These are phyloP conservation scores for Schrankia costaestrigalis DNA, from an alignment of 2,888 invertebrate genomes.

Conservation along the genomic window DNA sequence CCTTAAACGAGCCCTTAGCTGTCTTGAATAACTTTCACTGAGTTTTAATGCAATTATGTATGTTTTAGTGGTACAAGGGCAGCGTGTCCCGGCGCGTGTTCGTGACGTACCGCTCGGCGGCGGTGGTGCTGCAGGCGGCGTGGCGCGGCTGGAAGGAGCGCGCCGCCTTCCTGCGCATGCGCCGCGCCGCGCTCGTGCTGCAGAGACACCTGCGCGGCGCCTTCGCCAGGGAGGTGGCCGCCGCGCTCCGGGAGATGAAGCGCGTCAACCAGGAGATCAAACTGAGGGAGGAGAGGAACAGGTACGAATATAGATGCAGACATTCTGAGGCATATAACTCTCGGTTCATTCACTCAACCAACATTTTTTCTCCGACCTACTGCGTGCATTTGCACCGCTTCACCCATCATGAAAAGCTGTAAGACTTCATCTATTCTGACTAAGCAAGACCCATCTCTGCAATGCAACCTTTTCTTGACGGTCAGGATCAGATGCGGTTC, in stretches of 20 bases:
- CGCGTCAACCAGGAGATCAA: conserved; percentile 93
- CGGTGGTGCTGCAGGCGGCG: conserved; percentile 89
- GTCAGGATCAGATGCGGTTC: no score
- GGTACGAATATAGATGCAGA: conserved; percentile 36
- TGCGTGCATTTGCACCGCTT: no score
- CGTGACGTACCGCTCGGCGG: conserved; percentile 83
- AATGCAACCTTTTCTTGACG: no score
- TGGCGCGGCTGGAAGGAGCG: conserved; percentile 92
- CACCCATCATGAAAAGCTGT: no score
- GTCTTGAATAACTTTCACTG: not conserved
- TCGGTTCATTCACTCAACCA: no score
- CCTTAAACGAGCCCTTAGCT: no score
- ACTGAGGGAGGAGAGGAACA: conserved; percentile 83
- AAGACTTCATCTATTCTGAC: no score
- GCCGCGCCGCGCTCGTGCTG: conserved; percentile 92
- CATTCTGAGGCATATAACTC: no score
- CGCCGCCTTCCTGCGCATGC: conserved; percentile 88
- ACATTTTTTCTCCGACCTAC: no score
- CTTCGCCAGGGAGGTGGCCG: conserved; percentile 93
- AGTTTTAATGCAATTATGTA: not conserved
- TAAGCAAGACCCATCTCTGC: no score
- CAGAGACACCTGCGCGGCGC: conserved; percentile 93
- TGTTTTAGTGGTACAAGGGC: conserved; percentile 82
- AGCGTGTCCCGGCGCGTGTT: conserved; percentile 84
- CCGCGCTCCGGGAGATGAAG: conserved; percentile 92